A percentile compares a stretch with the other conserved stretches of the same genome.
phyloP scores from a whole-genome alignment of 2,888 invertebrate genomes.

The Aleiodes alternator region DNA sequence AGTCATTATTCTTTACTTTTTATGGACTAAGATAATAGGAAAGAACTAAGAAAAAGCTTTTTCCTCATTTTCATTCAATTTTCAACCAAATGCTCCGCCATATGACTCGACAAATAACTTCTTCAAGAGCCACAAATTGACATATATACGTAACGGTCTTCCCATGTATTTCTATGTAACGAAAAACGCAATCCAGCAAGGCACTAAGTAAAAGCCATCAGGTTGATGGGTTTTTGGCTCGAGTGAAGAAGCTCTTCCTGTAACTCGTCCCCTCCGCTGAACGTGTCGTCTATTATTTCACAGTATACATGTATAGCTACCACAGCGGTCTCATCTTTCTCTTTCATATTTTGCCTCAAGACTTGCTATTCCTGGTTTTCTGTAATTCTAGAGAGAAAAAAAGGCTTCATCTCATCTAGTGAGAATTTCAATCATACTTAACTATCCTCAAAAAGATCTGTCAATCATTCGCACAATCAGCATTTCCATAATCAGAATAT shows the following conservation, averaged over 20 bases:
- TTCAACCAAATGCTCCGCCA: background rate
- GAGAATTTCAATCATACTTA: too few species aligned
- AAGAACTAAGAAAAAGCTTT: too few species aligned
- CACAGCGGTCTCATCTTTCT: conserved; percentile 15
- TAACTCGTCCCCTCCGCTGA: conserved; percentile 51
- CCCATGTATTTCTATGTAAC: background rate
- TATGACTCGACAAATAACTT: background rate
- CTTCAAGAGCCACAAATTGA: background rate
- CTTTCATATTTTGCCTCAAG: conserved; percentile 9
- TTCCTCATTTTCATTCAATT: too few species aligned
- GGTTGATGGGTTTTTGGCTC: conserved; percentile 57
- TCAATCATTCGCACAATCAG: too few species aligned
- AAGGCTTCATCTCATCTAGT: too few species aligned
- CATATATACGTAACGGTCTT: background rate
- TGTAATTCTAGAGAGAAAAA: background rate
- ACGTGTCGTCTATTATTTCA: conserved; percentile 43
- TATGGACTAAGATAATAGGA: too few species aligned
- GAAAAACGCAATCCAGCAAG: conserved; percentile 12
- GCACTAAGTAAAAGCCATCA: conserved; percentile 62
- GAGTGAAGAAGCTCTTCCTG: conserved; percentile 49
- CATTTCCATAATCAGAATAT: too few species aligned
- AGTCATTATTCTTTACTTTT: too few species aligned
- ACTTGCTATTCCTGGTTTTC: background rate
- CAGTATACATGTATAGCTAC: background rate
- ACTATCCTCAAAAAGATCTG: too few species aligned